These are phyloP conservation scores for Temnothorax curvispinosus DNA, from an alignment of 1,140 invertebrate genomes.

Conservation along the genomic window DNA sequence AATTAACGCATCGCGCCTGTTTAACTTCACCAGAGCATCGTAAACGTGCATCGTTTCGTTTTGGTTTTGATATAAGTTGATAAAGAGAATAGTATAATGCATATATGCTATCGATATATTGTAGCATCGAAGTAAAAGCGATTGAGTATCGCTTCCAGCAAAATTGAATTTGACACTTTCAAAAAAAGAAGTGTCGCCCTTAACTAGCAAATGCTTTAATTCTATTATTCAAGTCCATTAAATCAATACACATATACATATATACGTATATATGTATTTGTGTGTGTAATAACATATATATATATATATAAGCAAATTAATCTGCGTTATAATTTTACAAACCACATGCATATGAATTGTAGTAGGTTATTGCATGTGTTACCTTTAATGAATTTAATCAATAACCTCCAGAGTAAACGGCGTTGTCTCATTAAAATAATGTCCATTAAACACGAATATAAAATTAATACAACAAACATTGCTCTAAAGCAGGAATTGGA, in stretches of 20 bases:
- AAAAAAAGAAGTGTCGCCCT: neutral
- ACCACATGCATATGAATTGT: conserved; percentile 20
- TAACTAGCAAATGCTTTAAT: neutral
- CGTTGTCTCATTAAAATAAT: conserved; percentile 54
- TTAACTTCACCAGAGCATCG: conserved; percentile 61
- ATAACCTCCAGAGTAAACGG: conserved; percentile 51
- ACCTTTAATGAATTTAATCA: conserved; percentile 55
- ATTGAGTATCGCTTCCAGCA: conserved; percentile 45
- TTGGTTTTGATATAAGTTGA: conserved; percentile 9
- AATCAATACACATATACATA: neutral
- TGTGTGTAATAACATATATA: neutral
- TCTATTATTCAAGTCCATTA: neutral
- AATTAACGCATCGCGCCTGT: conserved; percentile 66
- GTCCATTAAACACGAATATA: conserved; percentile 28
- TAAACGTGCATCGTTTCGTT: conserved; percentile 41
- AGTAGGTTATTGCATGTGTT: conserved; percentile 15
- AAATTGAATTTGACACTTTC: conserved; percentile 62
- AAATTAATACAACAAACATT: conserved; percentile 36
- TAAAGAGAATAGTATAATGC: conserved; percentile 8
- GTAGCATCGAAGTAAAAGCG: conserved; percentile 15
- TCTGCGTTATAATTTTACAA: conserved; percentile 41
- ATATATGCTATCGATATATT: conserved; percentile 34
- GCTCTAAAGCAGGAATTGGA: neutral
- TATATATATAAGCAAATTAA: neutral
- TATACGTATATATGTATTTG: neutral